Conservation (phyloP, 1,140 invertebrate species). For the Saxidomus purpurata region DNA sequence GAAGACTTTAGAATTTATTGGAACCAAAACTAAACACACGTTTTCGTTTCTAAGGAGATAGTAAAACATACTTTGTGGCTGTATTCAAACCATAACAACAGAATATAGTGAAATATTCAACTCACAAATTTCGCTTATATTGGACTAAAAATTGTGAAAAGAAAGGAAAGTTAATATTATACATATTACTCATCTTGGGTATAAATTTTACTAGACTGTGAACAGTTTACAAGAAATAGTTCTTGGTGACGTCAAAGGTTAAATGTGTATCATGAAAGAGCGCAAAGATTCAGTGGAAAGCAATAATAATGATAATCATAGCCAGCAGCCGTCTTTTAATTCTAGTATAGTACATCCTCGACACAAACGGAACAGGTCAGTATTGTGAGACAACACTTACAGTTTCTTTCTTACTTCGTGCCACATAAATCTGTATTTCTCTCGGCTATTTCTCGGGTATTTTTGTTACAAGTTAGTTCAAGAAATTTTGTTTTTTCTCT, state of each 20-base stretch:
- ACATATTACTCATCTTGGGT: too few relatives aligned
- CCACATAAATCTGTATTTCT: background rate
- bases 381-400: background rate
- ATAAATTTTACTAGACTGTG: too few relatives aligned
- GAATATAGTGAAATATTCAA: too few relatives aligned
- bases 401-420: background rate
- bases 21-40: background rate
- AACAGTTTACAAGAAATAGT: background rate
- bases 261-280: conserved; percentile 58
- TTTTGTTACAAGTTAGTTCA: too few relatives aligned
- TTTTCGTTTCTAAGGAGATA: too few relatives aligned
- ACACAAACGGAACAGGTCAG: conserved; percentile 61
- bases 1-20: background rate
- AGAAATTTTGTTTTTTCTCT: too few relatives aligned
- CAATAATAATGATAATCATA: conserved; percentile 60
- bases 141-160: too few relatives aligned
- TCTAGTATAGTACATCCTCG: conserved; percentile 65
- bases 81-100: background rate
- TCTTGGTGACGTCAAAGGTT: background rate
- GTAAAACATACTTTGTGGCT: too few relatives aligned
- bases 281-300: conserved; percentile 63
- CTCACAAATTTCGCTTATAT: too few relatives aligned
- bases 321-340: conserved; percentile 57
- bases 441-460: too few relatives aligned
- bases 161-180: too few relatives aligned